Conservation (phyloP, 1,140 invertebrate species). For the Rhyzopertha dominica region DNA sequence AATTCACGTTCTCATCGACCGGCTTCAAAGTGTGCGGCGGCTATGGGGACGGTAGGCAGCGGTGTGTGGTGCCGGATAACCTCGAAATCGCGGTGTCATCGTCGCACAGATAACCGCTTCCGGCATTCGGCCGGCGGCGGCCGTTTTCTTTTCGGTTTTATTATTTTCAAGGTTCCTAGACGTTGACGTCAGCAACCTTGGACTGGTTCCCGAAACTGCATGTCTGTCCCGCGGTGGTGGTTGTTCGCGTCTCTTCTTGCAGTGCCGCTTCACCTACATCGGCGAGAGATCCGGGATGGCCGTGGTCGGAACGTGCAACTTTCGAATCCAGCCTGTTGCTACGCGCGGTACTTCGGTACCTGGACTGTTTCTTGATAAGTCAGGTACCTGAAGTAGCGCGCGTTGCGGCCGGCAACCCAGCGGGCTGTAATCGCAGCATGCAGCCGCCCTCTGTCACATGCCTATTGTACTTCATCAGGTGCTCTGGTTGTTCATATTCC, state of each 20-base stretch:
- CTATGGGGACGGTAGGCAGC: no score
- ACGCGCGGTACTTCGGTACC: slow-evolving; percentile 70
- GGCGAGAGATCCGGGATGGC: no score
- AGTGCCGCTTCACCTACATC: no score
- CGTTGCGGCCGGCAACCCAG: slow-evolving; percentile 54
- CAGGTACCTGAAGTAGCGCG: slow-evolving; percentile 98
- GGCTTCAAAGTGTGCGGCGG: no score
- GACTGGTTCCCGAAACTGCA: slow-evolving; percentile 8
- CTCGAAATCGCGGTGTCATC: no score
- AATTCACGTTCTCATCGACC: no score
- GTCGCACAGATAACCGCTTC: no score
- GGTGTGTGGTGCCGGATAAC: no score
- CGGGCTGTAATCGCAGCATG: slow-evolving; percentile 10
- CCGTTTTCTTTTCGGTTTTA: no score
- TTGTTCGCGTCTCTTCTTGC: slow-evolving; percentile 9
- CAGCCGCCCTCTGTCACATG: slow-evolving; percentile 59
- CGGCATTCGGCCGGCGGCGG: no score
- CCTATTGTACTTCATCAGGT: slow-evolving; percentile 99
- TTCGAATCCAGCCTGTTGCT: slow-evolving; percentile 52
- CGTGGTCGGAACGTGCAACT: no score
- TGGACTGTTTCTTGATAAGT: slow-evolving; percentile 65
- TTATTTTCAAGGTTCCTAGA: no score
- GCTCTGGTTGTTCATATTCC: slow-evolving; percentile 84
- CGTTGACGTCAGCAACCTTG: slow-evolving; percentile 11
- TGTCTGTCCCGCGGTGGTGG: slow-evolving; percentile 2